Conservation (phyloP, 2,888 invertebrate genomes). For the Myopa testacea region DNA sequence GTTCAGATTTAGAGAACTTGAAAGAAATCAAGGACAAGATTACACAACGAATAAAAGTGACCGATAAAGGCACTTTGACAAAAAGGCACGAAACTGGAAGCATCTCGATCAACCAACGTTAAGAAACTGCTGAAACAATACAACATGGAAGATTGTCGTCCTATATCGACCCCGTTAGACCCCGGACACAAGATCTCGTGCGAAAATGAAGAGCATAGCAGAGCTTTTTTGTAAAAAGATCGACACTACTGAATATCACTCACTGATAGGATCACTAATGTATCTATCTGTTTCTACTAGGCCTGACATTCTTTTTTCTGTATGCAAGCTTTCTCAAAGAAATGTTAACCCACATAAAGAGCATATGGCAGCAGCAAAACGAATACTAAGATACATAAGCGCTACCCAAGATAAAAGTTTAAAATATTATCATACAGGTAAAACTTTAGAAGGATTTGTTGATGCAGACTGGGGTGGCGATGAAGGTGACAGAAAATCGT, state of each 20-base stretch:
- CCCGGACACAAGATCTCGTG: constrained; percentile 36
- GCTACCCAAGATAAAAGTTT: constrained; percentile 35
- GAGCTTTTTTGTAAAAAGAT: constrained; percentile 37
- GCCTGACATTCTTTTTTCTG: constrained; percentile 44
- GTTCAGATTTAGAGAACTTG: constrained; percentile 23
- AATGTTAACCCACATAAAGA: constrained; percentile 43
- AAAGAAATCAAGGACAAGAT: constrained; percentile 17
- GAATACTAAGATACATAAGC: constrained; percentile 43
- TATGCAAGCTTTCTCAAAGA: constrained; percentile 40
- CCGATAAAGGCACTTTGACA: constrained; percentile 38
- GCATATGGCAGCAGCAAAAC: constrained; percentile 44
- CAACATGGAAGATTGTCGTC: constrained; percentile 36
- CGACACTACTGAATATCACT: constrained; percentile 40
- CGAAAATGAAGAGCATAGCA: constrained; percentile 24
- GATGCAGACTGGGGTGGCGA: constrained; percentile 44
- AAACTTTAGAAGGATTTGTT: constrained; percentile 34
- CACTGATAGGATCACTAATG: constrained; percentile 43
- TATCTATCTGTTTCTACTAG: constrained; percentile 42
- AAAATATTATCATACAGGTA: constrained; percentile 27
- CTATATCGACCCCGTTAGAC: constrained; percentile 40
- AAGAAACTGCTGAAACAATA: constrained; percentile 31
- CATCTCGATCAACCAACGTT: constrained; percentile 23
- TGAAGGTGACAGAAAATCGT: constrained; percentile 10
- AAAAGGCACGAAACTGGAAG: constrained; percentile 9
- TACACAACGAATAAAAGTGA: constrained; percentile 17